Evolutionary conservation across 2,888 invertebrate genomes (phyloP), one percentile per base, ranked within the genome.

Genomic region (Eupsilia transversa): DNA sequence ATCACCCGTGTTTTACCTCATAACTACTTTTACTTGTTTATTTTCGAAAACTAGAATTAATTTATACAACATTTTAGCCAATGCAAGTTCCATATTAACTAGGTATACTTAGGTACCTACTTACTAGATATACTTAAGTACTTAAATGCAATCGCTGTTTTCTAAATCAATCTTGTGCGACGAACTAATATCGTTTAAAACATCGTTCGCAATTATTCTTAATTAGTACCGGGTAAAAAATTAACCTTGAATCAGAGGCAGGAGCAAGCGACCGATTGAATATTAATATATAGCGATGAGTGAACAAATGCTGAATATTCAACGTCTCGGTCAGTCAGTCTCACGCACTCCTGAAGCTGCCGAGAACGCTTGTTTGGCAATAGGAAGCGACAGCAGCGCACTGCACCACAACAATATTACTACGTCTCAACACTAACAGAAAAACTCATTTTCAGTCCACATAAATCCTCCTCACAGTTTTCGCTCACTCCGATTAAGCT

Each of bases 261-360:
- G 92, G 88, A 93, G 92, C 91, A 90, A 94, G 91, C 91, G 92
- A 92, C 93, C 92, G 93, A 93, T 95, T 94, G 93, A 93, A 94
- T 94, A 94, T 93, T 92, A 93, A 94, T 92, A 90, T 88, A 91
- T 87, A 84, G 89, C 91, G 89, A 93, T 91, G 91, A 91, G 91
- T 92, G 91, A 94, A 90, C 91, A 92, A 89, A 89, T 88, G 88
- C 88, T 95, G 92, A 94, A 95, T 95, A 95, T 94, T 93, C 92
- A 95, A 92, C 94, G 95, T 91, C 88, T 87, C 94, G 95, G 93
- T 93, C 91, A 92, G 91, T 86, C 92, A 92, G 90, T 77, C 91
- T 89, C 94, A 94, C 93, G 93, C 93, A 92, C 87, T 84, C 80
- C 86, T 82, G 76, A 54, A 57, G 79, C 49, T 67, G 64, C 54